A percentile compares a stretch with the other conserved stretches of the same genome.
Evolutionary conservation across 2,888 invertebrate genomes (phyloP).

Genomic region (Synanthedon vespiformis): DNA sequence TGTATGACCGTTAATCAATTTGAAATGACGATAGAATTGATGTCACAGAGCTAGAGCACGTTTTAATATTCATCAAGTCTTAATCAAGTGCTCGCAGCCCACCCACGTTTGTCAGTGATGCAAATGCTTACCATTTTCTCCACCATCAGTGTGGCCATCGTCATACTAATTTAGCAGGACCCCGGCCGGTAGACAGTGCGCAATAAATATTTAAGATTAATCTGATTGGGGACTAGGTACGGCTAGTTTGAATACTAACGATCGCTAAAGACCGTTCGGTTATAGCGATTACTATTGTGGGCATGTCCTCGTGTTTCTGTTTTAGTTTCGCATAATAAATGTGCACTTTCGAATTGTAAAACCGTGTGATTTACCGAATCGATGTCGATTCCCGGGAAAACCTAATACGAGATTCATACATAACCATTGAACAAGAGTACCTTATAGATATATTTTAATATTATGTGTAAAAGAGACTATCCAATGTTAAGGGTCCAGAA

Average conservation of each 20-base stretch:
- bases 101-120: constrained; percentile 51
- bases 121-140: constrained; percentile 50
- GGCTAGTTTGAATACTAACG: constrained; percentile 62
- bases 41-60: constrained; percentile 2
- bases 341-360: neutral
- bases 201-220: constrained; percentile 71
- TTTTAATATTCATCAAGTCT: constrained; percentile 61
- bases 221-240: constrained; percentile 46
- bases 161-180: constrained; percentile 63
- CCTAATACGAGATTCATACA: no score
- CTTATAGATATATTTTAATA: no score
- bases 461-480: no score
- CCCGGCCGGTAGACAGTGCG: constrained; percentile 55
- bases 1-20: neutral
- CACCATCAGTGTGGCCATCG: constrained; percentile 59
- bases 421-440: no score
- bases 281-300: neutral
- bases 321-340: neutral
- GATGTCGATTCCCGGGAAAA: neutral
- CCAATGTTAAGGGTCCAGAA: no score
- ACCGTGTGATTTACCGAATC: neutral
- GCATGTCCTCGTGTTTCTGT: neutral
- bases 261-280: constrained; percentile 21
- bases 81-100: constrained; percentile 54
- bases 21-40: neutral